Conservation (phyloP, 1,140 invertebrate genomes). For the Elysia chlorotica region DNA sequence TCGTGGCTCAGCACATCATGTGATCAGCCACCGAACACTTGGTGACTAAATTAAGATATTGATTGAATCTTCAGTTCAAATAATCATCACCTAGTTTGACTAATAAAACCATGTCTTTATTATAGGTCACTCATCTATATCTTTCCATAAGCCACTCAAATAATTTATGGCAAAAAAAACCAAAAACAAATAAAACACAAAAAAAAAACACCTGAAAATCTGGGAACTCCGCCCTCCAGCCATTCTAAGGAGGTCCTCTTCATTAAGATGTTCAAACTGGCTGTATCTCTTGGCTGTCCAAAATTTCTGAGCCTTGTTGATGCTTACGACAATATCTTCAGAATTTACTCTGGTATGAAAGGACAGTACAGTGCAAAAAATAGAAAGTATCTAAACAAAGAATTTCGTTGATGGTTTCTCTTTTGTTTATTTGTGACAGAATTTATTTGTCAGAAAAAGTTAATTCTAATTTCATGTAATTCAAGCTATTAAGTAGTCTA, state of each 20-base stretch:
- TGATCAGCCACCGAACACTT: constrained; percentile 62
- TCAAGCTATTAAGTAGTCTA: no score
- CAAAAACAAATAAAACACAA: background rate
- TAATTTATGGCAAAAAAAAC: background rate
- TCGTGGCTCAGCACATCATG: constrained; percentile 62
- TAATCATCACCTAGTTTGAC: no score
- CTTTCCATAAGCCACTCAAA: no score
- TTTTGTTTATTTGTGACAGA: no score
- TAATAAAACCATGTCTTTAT: no score
- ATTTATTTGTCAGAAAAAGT: no score
- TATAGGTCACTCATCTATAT: no score
- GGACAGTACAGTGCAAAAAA: no score
- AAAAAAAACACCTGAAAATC: constrained; percentile 38
- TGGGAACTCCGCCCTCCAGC: constrained; percentile 58
- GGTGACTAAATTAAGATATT: constrained; percentile 56
- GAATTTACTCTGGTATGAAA: constrained; percentile 9
- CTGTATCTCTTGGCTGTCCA: constrained; percentile 63
- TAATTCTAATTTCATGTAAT: no score
- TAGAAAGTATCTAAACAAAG: no score
- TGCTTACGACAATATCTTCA: constrained; percentile 30
- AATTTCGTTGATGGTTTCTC: no score
- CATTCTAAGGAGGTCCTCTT: constrained; percentile 54
- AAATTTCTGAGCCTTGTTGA: constrained; percentile 60
- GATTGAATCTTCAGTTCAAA: no score
- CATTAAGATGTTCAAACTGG: constrained; percentile 55